Base-by-base conservation (phyloP, 2,797 vertebrate genomes). In the Sebastes elongatus region DNA sequence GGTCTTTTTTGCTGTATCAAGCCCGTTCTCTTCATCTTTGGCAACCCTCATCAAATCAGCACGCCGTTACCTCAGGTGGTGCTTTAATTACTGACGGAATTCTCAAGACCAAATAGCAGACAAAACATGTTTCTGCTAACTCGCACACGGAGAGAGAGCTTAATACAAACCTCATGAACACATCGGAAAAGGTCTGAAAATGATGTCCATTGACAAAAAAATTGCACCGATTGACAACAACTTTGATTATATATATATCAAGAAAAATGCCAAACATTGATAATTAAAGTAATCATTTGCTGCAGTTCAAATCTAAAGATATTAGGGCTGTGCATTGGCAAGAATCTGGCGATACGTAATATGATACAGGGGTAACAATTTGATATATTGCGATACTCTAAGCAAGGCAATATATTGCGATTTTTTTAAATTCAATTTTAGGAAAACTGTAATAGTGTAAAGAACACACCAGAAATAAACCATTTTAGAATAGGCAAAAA, bases 21-120 rank as follows among this genome's bases (percentile, higher is more conserved):
- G 91, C 85, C 82, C 38, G 60, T 93, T 92, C 87, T 78, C 86
- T 85, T 93, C 86, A 93, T 93, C 87, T 94, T 85, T 89, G 85
- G 89, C 89, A 93, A 80, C 86, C 78, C 90, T 94, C 95, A 90
- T 95, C 93, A 93, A 91, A 94, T 93, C 92, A 93, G 93, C 81
- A 74, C 83, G 84, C 76, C 66, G 81, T 92, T 90, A 92, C 92
- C 92, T 92, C 87, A 89, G 93, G 89, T 92, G 85, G 77, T 78
- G 76, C 86, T 88, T 93, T 93, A 94, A 94, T 95, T 95, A 93
- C 89, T 72, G 83, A 91, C 84, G 13, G 61, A 74, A 91, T 86
- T 85, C 80, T 91, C 79, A 68, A 85, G 84, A 88, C 61, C 64
- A 73, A 79, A 78, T 56, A 83, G 66, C 68, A 87, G 82, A 82